A percentile compares a stretch with the other conserved stretches of the same genome.
Conservation (phyloP, 2,113 vertebrate species). For the Sorex fumeus region DNA sequence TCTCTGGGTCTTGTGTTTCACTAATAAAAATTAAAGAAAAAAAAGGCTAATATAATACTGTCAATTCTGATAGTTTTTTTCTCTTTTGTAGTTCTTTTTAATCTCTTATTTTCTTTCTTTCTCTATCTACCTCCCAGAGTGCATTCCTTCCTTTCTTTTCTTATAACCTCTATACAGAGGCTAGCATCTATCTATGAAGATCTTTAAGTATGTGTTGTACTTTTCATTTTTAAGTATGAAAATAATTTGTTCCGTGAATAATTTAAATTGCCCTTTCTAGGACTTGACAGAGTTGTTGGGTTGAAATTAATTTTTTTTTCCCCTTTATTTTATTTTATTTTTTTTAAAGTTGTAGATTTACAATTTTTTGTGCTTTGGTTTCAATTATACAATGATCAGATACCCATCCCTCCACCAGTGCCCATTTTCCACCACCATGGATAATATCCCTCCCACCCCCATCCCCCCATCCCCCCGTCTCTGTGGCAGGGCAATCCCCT, state of each 20-base stretch:
- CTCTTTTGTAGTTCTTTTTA: not conserved
- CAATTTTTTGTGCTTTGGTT: too few species aligned
- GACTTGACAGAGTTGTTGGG: not conserved
- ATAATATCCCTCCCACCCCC: too few species aligned
- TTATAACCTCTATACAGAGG: not conserved
- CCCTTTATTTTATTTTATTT: too few species aligned
- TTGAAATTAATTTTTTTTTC: slow-evolving; percentile 53
- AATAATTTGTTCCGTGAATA: not conserved
- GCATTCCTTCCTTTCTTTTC: not conserved
- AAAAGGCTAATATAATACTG: not conserved
- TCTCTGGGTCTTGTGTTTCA: too few species aligned
- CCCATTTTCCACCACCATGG: too few species aligned
- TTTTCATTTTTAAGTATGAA: not conserved
- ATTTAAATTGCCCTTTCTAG: not conserved
- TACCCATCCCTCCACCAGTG: too few species aligned
- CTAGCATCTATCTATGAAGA: not conserved
- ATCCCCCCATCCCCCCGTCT: too few species aligned
- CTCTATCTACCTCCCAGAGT: not conserved
- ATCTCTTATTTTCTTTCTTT: not conserved
- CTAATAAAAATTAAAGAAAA: too few species aligned
- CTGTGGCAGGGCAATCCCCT: too few species aligned
- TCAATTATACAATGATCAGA: too few species aligned
- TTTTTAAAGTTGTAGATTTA: too few species aligned
- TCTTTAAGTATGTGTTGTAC: not conserved
- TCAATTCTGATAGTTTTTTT: not conserved